A percentile compares a stretch with the other conserved stretches of the same genome.
Conservation (phyloP, 2,888 invertebrate species). For the Gibbula magus region DNA sequence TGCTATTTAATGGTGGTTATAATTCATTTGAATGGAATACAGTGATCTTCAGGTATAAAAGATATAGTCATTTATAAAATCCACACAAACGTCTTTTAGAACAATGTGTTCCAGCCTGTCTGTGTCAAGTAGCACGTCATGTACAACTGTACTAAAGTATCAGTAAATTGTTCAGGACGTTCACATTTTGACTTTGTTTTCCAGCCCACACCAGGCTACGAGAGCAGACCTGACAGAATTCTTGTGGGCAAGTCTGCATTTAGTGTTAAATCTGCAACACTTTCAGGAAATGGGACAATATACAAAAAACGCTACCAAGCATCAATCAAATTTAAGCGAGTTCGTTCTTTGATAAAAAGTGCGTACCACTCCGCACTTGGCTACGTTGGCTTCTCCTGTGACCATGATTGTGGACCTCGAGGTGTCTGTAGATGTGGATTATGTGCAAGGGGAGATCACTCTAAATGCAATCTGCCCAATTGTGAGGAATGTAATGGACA, state of each 20-base stretch:
- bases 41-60: too few relatives aligned
- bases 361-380: slow-evolving; percentile 50
- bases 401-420: slow-evolving; percentile 70
- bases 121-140: too few relatives aligned
- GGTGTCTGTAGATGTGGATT: slow-evolving; percentile 70
- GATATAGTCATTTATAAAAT: too few relatives aligned
- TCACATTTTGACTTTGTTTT: slow-evolving; percentile 16
- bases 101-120: too few relatives aligned
- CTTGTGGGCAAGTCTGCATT: slow-evolving; percentile 48
- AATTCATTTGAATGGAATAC: too few relatives aligned
- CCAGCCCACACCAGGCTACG: slow-evolving; percentile 67
- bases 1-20: too few relatives aligned
- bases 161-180: too few relatives aligned
- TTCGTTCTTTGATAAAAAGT: slow-evolving; percentile 48
- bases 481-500: slow-evolving; percentile 59
- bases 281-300: slow-evolving; percentile 53
- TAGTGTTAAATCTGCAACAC: slow-evolving; percentile 32
- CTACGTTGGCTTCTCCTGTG: slow-evolving; percentile 61
- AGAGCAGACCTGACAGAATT: slow-evolving; percentile 69
- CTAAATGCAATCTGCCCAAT: slow-evolving; percentile 57
- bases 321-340: slow-evolving; percentile 53
- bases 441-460: slow-evolving; percentile 61
- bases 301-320: slow-evolving; percentile 53
- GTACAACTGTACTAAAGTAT: too few relatives aligned
- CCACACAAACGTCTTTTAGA: too few relatives aligned